Evolutionary conservation across 2,113 vertebrate genomes (phyloP), one percentile per base, ranked within the genome.

Genomic region (Equus przewalskii): DNA sequence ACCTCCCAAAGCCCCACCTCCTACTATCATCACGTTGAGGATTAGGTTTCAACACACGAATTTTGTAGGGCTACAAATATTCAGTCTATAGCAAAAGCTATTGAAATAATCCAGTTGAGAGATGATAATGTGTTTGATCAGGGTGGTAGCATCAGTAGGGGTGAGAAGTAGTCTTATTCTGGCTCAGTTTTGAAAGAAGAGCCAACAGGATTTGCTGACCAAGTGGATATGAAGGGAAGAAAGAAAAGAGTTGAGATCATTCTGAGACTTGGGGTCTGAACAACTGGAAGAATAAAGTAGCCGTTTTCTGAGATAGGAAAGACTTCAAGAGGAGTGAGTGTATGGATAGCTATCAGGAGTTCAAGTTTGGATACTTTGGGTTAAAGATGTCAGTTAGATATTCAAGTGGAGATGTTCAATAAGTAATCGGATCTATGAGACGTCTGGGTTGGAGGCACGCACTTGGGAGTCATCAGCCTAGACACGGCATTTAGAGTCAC

Each of bases 201-300:
- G 58, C 22, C 54, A 58, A 7, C 0, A 91, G 24, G 58, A 88
- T 78, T 95, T 76, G 16, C n/a, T 86, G 36, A 80, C 33, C 73
- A 10, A 41, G 19, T 79, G 36, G 28, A 81, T 73, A 46, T 21
- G 18, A 41, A 72, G 8, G 21, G 4, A 18, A 70, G 11, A 72
- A 6, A 78, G 79, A 65, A 12, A 80, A 15, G 26, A 67, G 28
- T 64, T 21, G 56, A 73, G 26, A 73, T 46, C 30, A 41, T 83
- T 92, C 69, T 11, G 89, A 89, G 91, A 87, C 41, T 60, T 92
- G 84, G 64, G 44, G 26, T 33, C 65, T 51, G 26, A 90, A 76
- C 11, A 88, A 30, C 49, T 73, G 49, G n/a, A 92, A 90, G 56
- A 83, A 75, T 78, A 60, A 58, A 70, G 41, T 49, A 73, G 18